Base-by-base conservation (phyloP, 2,113 vertebrate species). In the Caretta caretta region DNA sequence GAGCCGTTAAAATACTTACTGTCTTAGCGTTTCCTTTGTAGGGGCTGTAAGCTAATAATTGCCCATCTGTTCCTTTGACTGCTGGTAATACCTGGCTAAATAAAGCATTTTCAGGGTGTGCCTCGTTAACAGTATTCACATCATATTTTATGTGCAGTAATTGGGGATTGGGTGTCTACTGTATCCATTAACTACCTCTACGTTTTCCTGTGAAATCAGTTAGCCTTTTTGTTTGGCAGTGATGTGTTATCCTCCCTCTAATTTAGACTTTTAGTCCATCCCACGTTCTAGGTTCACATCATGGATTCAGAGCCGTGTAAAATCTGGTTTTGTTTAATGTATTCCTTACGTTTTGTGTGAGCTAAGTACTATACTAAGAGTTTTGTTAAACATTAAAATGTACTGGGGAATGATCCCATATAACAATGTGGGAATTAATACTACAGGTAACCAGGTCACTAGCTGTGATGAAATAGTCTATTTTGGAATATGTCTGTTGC, bases 1-100 rank as follows among this genome's bases (percentile, higher is more conserved):
- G 3, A 46, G 57, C 0, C 0, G 42, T 81, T 87, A 7, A 86
- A 75, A 93, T 94, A 57, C 25, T 4, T 65, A 54, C 3, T 38
- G 16, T 53, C 16, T 31, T 83, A 4, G 92, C 65, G 22, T n/a
- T 42, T 10, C 92, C 57, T 88, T 93, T 86, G 62, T 48, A 51
- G 65, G 50, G 84, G 19, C 49, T 84, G 48, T 19, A 85, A 87
- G 76, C 42, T 84, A 62, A 72, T 88, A 13, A 16, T 85, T 90
- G 12, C 35, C 29, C 3, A 24, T 1, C 14, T 92, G 1, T 82
- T 6, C 0, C 5, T 89, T 92, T 91, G 81, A 75, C 50, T 10
- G 59, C 3, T 3, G 50, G 6, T 51, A 87, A 57, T 86, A 87
- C 75, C 22, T 12, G 83, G 5, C 8, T 27, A 86, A 89, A 81